Percentiles rank a stretch among this genome's conserved stretches.
phyloP scores from a whole-genome alignment of 2,113 vertebrate species.

The Furnarius figulus region DNA sequence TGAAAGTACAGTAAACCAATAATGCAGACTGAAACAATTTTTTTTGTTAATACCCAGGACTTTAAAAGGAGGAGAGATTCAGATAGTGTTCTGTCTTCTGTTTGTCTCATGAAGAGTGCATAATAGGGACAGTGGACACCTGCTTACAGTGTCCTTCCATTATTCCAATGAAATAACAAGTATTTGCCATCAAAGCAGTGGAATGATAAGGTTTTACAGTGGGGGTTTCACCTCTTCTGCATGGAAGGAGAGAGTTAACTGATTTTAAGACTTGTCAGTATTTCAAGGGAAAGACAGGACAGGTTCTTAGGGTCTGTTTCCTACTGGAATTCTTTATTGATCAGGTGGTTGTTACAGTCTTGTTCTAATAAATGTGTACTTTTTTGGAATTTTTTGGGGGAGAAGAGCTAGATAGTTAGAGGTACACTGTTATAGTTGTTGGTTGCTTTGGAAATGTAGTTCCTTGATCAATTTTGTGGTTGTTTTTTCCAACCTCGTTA shows the following conservation, averaged over 20 bases:
- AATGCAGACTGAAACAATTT: background rate
- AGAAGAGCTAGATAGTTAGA: background rate
- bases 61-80: background rate
- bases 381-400: fast-evolving
- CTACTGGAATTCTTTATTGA: background rate
- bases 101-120: background rate
- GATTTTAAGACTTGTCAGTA: background rate
- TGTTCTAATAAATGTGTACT: background rate
- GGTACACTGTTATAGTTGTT: background rate
- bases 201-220: background rate
- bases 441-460: background rate
- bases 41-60: background rate
- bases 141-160: fast-evolving
- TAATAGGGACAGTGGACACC: background rate
- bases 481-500: background rate
- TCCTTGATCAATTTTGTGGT: background rate
- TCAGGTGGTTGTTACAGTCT: background rate
- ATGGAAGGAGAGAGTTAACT: background rate
- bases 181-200: background rate
- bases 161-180: background rate
- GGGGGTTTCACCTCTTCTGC: background rate
- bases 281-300: background rate
- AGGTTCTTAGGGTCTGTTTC: background rate
- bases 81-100: background rate
- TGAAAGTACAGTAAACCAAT: background rate